Evolutionary conservation across 2,888 invertebrate species (phyloP), one percentile per base, ranked within the genome.

Genomic region (Pseudeuparius sepicola): DNA sequence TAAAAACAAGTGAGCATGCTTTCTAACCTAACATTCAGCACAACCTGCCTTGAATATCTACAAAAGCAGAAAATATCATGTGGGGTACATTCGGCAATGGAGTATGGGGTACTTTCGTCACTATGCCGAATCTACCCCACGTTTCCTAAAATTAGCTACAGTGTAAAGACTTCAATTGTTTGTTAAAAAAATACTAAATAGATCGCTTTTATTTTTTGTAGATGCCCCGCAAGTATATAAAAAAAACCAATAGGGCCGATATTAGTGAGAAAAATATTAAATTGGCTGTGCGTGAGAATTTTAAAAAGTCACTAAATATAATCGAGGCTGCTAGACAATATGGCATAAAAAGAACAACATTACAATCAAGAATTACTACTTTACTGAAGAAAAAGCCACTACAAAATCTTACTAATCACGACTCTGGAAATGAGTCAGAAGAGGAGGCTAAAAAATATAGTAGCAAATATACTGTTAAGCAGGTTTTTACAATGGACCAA

Each of bases 321-420:
- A 23, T 25, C 16, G 26, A 26, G 25, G 26, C 34, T 16, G 25
- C 34, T n/a, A n/a, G n/a, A n/a, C n/a, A n/a, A n/a, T n/a, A n/a
- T n/a, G n/a, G n/a, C n/a, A n/a, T n/a, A n/a, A 32, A 32, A n/a
- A 32, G 32, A 32, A 32, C 32, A n/a, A 32, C 32, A 11, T 34
- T 14, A 27, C 34, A 28, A n/a, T 27, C 26, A 4, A 12, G 26
- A 34, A 34, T 34, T 10, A 34, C 12, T 11, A 25, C 34, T 34
- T 16, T 25, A 16, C 13, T 34, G 13, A 34, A 34, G 16, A 32
- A 26, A 16, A 34, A 34, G 34, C 10, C 34, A 24, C 10, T 33
- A 13, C 25, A 33, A 12, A 15, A 33, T 7, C 3, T 33, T 7
- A 4, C 26, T 12, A 33, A 33, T 33, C 13, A 30, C 2, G 36